Conservation (phyloP, 2,797 vertebrate species). For the Acanthurus leucopareius region DNA sequence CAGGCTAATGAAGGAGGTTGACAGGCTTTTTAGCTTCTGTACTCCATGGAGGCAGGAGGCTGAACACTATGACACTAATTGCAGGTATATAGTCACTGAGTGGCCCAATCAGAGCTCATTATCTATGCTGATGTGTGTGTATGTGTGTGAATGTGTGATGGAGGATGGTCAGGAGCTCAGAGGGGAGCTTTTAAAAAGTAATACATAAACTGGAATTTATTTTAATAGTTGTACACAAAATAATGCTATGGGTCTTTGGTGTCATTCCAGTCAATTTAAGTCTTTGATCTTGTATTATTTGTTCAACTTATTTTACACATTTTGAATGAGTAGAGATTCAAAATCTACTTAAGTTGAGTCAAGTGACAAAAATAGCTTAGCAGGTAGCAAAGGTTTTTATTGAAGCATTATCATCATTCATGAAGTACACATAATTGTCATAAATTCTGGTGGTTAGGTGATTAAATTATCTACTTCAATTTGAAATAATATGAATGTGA, state of each 20-base stretch:
- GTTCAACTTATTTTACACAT: not conserved
- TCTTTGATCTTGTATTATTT: not conserved
- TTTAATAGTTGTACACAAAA: not conserved
- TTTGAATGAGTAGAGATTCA: not conserved
- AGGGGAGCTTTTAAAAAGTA: not conserved
- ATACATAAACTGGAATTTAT: not conserved
- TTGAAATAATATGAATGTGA: not conserved
- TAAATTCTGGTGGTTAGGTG: too few relatives aligned
- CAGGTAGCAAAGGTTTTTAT: not conserved
- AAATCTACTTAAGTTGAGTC: not conserved
- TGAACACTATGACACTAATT: conserved; percentile 66
- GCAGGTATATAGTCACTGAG: conserved; percentile 64
- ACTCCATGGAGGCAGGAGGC: conserved; percentile 47
- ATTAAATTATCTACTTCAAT: not conserved
- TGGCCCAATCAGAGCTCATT: conserved; percentile 68
- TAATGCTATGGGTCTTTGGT: not conserved
- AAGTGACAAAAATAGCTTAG: not conserved
- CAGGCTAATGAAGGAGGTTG: conserved; percentile 62
- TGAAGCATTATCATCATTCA: not conserved
- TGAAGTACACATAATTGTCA: not conserved
- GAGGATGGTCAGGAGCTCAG: not conserved
- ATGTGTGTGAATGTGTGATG: not conserved
- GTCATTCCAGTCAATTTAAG: not conserved
- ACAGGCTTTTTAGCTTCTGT: conserved; percentile 60
- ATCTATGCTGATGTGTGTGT: conserved; percentile 32